Evolutionary conservation across 2,113 vertebrate genomes (phyloP), one percentile per base, ranked within the genome.

Genomic region (Labeo catla): DNA sequence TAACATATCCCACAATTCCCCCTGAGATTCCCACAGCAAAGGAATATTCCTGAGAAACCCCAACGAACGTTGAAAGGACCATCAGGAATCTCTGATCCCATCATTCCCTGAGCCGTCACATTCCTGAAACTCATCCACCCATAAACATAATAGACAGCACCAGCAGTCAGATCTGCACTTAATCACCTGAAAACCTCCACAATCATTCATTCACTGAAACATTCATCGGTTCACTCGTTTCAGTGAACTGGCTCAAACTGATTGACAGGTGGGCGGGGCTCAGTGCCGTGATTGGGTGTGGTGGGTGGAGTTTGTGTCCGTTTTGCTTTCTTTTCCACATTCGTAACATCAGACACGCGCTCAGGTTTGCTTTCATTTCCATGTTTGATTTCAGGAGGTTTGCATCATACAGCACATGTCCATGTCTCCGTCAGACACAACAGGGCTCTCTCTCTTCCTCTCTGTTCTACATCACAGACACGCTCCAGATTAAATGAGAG

Each of bases 341-440:
- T 57, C 8, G 19, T 59, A 3, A 57, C 8, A 39, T 8, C 16
- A 52, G 39, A 79, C 52, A 59, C 28, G 4, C 5, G 2, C 73
- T 36, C 50, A 54, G 49, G 23, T 19, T 23, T 52, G 13, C 49
- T 34, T 28, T 52, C 3, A 19, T 54, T 77, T 54, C 49, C 1
- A 34, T 15, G 77, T 80, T 80, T 13, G 54, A 61, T 80, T 80
- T 80, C 57, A 61, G 23, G 36, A 11, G 4, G 77, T 80, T 80
- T 80, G 77, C 77, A 63, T 80, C 77, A 80, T 61, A 80, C 34
- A 21, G 19, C 16, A 34, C 2, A 8, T 23, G 45, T 50, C 36
- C n/a, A 45, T 6, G 23, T 11, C 21, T 47, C 72, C 21, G 9
- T 76, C 23, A 15, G 59, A 76, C 13, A 76, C 45, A 76, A 28